Conservation (phyloP, 2,113 vertebrate species). For the Amphilophus citrinellus region DNA sequence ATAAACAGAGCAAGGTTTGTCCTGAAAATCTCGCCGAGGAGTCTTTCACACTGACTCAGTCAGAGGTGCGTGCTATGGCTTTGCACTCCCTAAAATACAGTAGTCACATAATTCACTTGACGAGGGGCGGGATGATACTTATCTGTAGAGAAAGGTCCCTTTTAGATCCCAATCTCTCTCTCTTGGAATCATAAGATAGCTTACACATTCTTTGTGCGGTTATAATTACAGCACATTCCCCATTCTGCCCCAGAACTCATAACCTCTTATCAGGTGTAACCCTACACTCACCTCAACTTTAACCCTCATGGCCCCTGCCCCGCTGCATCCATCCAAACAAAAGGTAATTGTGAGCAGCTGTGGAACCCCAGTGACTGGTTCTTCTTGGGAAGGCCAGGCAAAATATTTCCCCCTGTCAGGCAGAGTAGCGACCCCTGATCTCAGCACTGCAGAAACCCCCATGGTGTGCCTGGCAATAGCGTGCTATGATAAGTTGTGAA, state of each 20-base stretch:
- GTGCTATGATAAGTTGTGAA: constrained; percentile 56
- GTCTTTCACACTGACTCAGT: constrained; percentile 27
- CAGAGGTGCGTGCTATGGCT: background rate
- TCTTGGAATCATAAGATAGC: constrained; percentile 73
- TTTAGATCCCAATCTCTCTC: constrained; percentile 59
- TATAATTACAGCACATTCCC: constrained; percentile 80
- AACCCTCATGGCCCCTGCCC: constrained; percentile 71
- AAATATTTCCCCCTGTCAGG: constrained; percentile 67
- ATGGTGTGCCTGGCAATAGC: constrained; percentile 24
- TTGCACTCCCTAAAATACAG: constrained; percentile 48
- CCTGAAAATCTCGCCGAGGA: constrained; percentile 34
- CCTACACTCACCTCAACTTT: constrained; percentile 79
- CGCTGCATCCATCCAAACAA: constrained; percentile 74
- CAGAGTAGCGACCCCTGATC: constrained; percentile 52
- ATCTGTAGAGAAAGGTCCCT: constrained; percentile 51
- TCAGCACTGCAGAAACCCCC: constrained; percentile 40
- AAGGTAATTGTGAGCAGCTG: constrained; percentile 83
- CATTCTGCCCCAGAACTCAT: constrained; percentile 75
- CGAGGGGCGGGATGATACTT: constrained; percentile 38
- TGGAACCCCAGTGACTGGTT: constrained; percentile 64
- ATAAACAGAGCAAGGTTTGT: constrained; percentile 49
- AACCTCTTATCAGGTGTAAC: constrained; percentile 86
- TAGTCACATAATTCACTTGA: constrained; percentile 55
- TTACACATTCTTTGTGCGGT: constrained; percentile 81
- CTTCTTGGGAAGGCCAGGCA: constrained; percentile 54